Conservation (phyloP, 2,113 vertebrate genomes). For the Gnathonemus echidnorhynchus region DNA sequence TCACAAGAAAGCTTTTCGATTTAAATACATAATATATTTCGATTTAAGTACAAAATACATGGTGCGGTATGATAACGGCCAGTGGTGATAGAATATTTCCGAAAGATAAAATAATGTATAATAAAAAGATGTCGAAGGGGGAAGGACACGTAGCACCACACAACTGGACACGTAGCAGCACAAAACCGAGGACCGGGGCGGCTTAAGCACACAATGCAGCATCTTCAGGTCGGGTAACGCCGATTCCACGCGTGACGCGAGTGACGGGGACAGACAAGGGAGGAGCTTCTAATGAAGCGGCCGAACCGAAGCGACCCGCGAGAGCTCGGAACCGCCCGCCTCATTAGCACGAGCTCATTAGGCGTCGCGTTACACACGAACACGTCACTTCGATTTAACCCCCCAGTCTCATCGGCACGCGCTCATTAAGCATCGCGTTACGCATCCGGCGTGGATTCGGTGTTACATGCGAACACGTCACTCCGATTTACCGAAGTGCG, state of each 20-base stretch:
- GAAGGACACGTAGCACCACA: neutral
- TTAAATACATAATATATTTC: neutral
- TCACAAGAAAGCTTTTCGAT: neutral
- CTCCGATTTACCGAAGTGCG: neutral
- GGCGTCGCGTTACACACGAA: neutral
- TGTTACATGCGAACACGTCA: constrained; percentile 13
- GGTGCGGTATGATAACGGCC: neutral
- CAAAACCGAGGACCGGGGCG: neutral
- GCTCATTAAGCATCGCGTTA: neutral
- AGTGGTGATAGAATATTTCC: neutral
- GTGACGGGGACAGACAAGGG: neutral
- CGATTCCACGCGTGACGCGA: neutral
- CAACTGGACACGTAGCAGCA: neutral
- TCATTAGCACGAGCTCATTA: neutral
- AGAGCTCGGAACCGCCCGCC: neutral
- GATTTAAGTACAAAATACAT: neutral
- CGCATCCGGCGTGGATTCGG: neutral
- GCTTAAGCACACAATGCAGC: neutral
- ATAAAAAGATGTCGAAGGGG: neutral
- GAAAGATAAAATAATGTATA: neutral
- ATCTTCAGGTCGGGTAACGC: neutral
- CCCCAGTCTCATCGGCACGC: neutral
- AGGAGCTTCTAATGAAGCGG: neutral
- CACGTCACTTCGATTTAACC: constrained; percentile 7
- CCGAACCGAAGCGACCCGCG: neutral